Conservation (phyloP, 2,888 invertebrate genomes). For the Platycheirus albimanus region DNA sequence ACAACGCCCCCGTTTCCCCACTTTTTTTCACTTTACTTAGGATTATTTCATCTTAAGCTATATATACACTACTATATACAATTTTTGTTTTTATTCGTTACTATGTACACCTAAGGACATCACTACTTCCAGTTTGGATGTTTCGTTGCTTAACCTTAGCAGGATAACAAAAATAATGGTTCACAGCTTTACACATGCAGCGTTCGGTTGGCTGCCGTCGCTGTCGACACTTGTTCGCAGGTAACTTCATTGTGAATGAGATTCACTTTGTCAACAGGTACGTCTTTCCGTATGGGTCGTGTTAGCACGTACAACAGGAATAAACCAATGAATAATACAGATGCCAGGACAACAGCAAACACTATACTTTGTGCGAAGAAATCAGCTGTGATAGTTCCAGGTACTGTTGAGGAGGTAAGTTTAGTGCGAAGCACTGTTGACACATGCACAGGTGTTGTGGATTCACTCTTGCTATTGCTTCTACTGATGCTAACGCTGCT, state of each 20-base stretch:
- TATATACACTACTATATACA: constrained; percentile 73
- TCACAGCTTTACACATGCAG: constrained; percentile 77
- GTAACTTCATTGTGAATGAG: constrained; percentile 77
- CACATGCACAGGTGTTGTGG: constrained; percentile 50
- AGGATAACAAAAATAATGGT: constrained; percentile 42
- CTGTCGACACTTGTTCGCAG: constrained; percentile 75
- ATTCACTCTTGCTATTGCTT: constrained; percentile 28
- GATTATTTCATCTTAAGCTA: constrained; percentile 59
- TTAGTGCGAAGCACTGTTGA: constrained; percentile 76
- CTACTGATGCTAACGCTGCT: constrained; percentile 38
- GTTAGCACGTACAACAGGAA: constrained; percentile 75
- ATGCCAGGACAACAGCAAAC: constrained; percentile 75
- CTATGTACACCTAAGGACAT: constrained; percentile 73
- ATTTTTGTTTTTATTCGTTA: constrained; percentile 46
- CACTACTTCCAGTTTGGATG: constrained; percentile 63
- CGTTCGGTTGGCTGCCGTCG: constrained; percentile 74
- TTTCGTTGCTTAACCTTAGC: constrained; percentile 68
- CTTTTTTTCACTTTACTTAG: constrained; percentile 38
- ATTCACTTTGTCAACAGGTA: constrained; percentile 76
- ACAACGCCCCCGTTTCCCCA: constrained; percentile 51
- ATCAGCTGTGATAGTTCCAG: constrained; percentile 58
- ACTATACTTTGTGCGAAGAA: constrained; percentile 74
- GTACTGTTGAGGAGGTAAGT: constrained; percentile 64
- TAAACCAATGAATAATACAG: constrained; percentile 76
- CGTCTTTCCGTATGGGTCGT: constrained; percentile 75